A percentile compares a stretch with the other conserved stretches of the same genome.
phyloP scores from a whole-genome alignment of 2,113 vertebrate species.

The Lepisosteus osseus region DNA sequence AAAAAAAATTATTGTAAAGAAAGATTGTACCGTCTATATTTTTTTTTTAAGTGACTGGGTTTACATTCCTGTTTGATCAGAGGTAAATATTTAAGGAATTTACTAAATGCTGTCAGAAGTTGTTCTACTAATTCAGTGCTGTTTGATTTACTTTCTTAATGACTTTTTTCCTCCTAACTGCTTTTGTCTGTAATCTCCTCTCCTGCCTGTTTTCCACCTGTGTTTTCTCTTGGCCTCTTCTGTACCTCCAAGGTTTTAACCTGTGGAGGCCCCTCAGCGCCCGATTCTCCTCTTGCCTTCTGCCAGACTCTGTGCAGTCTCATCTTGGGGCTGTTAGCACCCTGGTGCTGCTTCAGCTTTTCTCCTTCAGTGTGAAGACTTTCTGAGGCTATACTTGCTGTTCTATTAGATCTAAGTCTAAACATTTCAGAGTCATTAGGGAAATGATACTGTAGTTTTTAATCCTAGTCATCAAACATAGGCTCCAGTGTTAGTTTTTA shows the following conservation, averaged over 20 bases:
- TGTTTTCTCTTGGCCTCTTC: not conserved
- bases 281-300: not conserved
- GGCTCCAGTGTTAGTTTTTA: too few species aligned
- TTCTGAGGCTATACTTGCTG: too few species aligned
- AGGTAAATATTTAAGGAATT: not conserved
- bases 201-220: not conserved
- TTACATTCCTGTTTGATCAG: not conserved
- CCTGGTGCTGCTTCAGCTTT: too few species aligned
- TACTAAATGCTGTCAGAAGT: not conserved
- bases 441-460: too few species aligned
- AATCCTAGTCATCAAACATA: too few species aligned
- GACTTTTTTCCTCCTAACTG: not conserved
- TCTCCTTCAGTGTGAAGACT: too few species aligned
- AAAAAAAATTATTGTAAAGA: not conserved
- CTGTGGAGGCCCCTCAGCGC: not conserved
- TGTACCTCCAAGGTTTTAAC: not conserved
- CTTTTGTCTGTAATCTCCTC: not conserved
- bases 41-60: not conserved
- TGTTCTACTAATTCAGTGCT: not conserved
- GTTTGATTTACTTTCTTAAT: slow-evolving; percentile 7
- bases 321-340: too few species aligned
- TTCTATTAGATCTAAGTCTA: too few species aligned
- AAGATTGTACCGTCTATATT: too few species aligned
- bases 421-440: too few species aligned
- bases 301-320: slow-evolving; percentile 4